Percentiles rank a stretch among this genome's conserved stretches.
Evolutionary conservation across 2,113 vertebrate genomes (phyloP).

Genomic region (Lophura nycthemera): DNA sequence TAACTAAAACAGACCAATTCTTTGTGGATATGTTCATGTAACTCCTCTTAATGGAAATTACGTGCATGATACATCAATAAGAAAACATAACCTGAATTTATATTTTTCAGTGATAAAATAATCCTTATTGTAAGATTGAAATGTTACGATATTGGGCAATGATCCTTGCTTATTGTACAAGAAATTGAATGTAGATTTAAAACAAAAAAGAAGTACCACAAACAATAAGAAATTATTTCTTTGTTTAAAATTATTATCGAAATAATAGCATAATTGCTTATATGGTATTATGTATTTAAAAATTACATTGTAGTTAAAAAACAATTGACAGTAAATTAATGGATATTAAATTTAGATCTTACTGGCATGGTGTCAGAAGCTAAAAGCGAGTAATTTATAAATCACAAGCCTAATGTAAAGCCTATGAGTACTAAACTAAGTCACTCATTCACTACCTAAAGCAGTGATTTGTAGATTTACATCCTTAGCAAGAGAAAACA

Average conservation of each 20-base stretch:
- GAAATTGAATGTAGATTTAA: background rate
- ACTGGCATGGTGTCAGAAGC: background rate
- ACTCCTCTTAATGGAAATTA: background rate
- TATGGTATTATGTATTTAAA: background rate
- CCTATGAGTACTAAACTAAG: background rate
- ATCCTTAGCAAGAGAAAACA: background rate
- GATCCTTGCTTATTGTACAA: background rate
- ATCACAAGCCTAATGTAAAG: background rate
- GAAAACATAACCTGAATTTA: background rate
- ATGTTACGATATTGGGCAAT: background rate
- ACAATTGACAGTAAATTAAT: background rate
- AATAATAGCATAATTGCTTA: background rate
- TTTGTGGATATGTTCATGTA: background rate
- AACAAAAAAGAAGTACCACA: background rate
- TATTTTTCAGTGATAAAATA: conserved; percentile 15
- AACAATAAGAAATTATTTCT: background rate
- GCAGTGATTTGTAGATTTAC: background rate
- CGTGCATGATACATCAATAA: background rate
- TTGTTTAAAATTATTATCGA: background rate
- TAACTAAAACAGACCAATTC: background rate
- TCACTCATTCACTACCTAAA: background rate
- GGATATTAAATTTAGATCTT: background rate
- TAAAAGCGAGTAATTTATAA: background rate
- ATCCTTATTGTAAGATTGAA: background rate
- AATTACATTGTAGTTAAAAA: background rate